Evolutionary conservation across 2,797 vertebrate species (phyloP).

Genomic region (Philypnodon macrostomus): DNA sequence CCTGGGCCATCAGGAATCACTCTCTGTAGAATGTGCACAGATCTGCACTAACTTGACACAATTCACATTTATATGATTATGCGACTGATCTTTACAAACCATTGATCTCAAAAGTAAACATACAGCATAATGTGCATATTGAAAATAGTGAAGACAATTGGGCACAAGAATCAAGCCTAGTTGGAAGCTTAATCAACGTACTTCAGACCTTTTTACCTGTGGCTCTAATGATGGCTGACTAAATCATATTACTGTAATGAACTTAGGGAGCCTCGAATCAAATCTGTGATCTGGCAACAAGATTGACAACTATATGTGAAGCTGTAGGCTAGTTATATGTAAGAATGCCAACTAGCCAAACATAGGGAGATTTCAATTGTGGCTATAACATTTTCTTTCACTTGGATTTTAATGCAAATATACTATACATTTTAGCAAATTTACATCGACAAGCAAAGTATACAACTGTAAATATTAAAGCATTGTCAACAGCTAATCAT

Average conservation of each 20-base stretch:
- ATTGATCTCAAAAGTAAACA: slow-evolving; percentile 6
- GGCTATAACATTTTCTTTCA: too few species aligned
- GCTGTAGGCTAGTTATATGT: too few species aligned
- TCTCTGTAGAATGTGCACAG: slow-evolving; percentile 46
- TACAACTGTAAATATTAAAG: too few species aligned
- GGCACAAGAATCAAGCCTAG: slow-evolving; percentile 54
- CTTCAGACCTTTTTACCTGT: slow-evolving; percentile 66
- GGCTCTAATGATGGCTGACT: slow-evolving; percentile 69
- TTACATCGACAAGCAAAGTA: too few species aligned
- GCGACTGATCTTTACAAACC: too few species aligned
- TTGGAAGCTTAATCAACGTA: slow-evolving; percentile 48
- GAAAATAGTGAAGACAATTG: too few species aligned
- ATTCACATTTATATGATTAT: slow-evolving; percentile 27
- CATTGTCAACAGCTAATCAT: too few species aligned
- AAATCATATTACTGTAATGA: slow-evolving; percentile 73
- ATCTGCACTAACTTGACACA: slow-evolving; percentile 26
- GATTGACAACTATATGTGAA: slow-evolving; percentile 50
- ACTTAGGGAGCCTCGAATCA: slow-evolving; percentile 75
- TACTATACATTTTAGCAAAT: too few species aligned
- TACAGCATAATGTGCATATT: too few species aligned
- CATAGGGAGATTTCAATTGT: too few species aligned
- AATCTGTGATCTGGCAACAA: slow-evolving; percentile 72
- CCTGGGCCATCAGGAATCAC: slow-evolving; percentile 51
- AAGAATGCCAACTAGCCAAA: too few species aligned
- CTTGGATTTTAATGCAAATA: too few species aligned